Evolutionary conservation across 2,113 vertebrate genomes (phyloP), one percentile per base, ranked within the genome.

Genomic region (Chinchilla lanigera): DNA sequence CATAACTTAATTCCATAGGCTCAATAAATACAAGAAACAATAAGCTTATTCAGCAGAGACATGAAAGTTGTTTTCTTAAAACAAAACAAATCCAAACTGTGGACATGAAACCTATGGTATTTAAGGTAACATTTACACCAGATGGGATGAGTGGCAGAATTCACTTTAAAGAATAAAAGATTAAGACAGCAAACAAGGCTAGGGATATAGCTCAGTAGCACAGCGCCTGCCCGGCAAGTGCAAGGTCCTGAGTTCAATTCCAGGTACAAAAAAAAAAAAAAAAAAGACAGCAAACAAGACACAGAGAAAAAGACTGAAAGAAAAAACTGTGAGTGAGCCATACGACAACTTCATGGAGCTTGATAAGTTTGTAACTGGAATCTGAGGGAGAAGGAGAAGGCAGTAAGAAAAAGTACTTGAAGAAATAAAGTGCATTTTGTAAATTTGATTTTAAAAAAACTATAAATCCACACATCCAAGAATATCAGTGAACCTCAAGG

Each of bases 351-450:
- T 22, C 56, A 6, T 0, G 4, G 20, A 12, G 1, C 35, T 4
- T 10, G 1, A 77, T 22, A 30, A 0, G 7, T 7, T 14, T 1
- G 60, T 35, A 17, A 38, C 0, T 6, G 30, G 14, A 16, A 30
- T 33, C 1, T 24, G 24, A 33, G 24, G 61, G 61, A 35, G 13
- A 67, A 19, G 33, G 75, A 78, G 30, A 77, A 63, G 7, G 19
- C 11, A 24, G 10, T 58, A 35, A 78, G 69, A n/a, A 80, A 38
- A 86, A 56, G 3, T 10, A 78, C 69, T 16, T 41, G 33, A 41
- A 78, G 67, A 69, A 28, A 41, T 58, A 26, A 75, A 65, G 56
- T 7, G 28, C 7, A 0, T 44, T 86, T 78, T 93, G 60, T 71
- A 61, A 61, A 86, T 30, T 63, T 54, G 22, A 54, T 24, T 50